phyloP scores from a whole-genome alignment of 2,113 vertebrate genomes.

The Pangasianodon hypophthalmus region DNA sequence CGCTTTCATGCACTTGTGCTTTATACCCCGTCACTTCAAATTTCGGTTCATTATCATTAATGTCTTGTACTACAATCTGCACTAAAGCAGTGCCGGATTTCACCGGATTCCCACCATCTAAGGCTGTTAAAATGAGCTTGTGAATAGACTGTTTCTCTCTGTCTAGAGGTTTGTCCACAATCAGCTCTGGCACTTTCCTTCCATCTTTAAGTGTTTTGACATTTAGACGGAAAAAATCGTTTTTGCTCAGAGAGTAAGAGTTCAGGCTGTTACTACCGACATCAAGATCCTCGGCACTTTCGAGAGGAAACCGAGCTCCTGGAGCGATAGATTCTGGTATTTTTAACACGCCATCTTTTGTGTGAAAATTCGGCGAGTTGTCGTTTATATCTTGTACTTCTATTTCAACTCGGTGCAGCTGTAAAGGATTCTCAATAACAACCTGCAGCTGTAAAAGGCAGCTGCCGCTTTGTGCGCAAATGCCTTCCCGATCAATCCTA shows the following conservation, averaged over 20 bases:
- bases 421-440: conserved; percentile 74
- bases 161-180: conserved; percentile 73
- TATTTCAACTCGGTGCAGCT: conserved; percentile 72
- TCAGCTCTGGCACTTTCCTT: conserved; percentile 70
- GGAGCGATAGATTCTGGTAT: conserved; percentile 60
- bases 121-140: conserved; percentile 70
- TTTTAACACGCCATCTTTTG: conserved; percentile 67
- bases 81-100: conserved; percentile 76
- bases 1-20: conserved; percentile 75
- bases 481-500: conserved; percentile 74
- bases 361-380: conserved; percentile 74
- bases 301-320: conserved; percentile 67
- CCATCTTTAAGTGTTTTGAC: conserved; percentile 72
- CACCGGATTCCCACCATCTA: conserved; percentile 72
- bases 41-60: conserved; percentile 84
- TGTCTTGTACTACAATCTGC: conserved; percentile 74
- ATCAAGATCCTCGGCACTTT: conserved; percentile 76
- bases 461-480: conserved; percentile 71
- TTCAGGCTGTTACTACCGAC: conserved; percentile 70
- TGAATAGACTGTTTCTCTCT: conserved; percentile 70
- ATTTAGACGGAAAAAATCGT: conserved; percentile 71
- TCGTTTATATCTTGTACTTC: conserved; percentile 77
- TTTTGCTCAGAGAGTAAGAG: conserved; percentile 72
- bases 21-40: conserved; percentile 78
- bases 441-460: conserved; percentile 73